Conservation (phyloP, 2,797 vertebrate genomes). For the Parambassis ranga region DNA sequence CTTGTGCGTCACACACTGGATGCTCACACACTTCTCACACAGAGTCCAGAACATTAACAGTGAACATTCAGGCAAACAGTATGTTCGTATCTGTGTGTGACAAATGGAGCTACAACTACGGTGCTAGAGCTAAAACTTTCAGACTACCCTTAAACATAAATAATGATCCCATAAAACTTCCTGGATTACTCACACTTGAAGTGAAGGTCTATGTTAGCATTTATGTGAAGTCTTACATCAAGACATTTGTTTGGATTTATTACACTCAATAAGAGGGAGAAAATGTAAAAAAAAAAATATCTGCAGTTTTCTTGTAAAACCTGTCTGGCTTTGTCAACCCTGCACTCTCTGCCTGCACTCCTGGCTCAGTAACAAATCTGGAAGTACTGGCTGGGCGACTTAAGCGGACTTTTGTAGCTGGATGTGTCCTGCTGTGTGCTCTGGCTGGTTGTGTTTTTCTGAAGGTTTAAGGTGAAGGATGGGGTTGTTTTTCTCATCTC, state of each 20-base stretch:
- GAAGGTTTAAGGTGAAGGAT: slow-evolving; percentile 77
- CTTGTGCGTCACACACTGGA: background rate
- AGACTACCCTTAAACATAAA: slow-evolving; percentile 12
- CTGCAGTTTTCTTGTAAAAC: background rate
- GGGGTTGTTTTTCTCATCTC: slow-evolving; percentile 58
- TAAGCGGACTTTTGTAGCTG: slow-evolving; percentile 85
- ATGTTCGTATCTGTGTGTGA: background rate
- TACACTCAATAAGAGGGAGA: background rate
- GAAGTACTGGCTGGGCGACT: slow-evolving; percentile 86
- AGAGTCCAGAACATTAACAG: background rate
- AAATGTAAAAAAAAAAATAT: background rate
- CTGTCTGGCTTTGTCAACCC: no score
- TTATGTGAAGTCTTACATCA: background rate
- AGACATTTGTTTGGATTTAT: background rate
- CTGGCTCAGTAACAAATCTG: slow-evolving; percentile 86
- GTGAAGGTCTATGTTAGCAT: background rate
- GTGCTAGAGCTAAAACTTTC: slow-evolving; percentile 2
- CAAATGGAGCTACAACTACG: slow-evolving; percentile 1
- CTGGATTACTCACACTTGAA: background rate
- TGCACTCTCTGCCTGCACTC: no score
- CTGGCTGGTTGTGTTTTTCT: slow-evolving; percentile 77
- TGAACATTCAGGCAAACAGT: slow-evolving; percentile 5
- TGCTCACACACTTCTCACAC: background rate
- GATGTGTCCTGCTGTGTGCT: slow-evolving; percentile 70
- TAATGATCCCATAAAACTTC: background rate